These are phyloP conservation scores for Amphimallon solstitiale DNA, from an alignment of 2,888 invertebrate species.

Conservation along the genomic window DNA sequence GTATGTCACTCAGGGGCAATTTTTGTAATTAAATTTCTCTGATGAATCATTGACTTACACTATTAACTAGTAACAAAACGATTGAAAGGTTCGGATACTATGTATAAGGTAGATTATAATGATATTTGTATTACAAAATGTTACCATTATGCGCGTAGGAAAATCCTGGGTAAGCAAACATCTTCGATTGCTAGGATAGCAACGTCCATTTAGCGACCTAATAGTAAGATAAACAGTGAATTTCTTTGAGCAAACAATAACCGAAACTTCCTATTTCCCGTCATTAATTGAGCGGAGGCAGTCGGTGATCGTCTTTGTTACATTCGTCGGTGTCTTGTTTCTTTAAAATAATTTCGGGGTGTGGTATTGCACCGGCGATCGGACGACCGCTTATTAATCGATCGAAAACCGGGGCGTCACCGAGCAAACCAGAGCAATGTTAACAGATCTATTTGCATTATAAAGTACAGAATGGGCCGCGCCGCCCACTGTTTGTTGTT, in stretches of 20 bases:
- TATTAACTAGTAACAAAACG: too few species aligned
- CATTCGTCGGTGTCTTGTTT: conserved; percentile 12
- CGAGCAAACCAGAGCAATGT: conserved; percentile 46
- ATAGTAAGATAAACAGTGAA: conserved; percentile 26
- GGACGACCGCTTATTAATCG: conserved; percentile 25
- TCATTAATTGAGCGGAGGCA: background rate
- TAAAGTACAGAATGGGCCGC: conserved; percentile 52
- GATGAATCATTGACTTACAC: too few species aligned
- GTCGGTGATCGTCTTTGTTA: background rate
- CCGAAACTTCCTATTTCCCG: conserved; percentile 7
- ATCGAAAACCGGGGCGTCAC: conserved; percentile 14
- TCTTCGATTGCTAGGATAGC: background rate
- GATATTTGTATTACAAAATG: too few species aligned
- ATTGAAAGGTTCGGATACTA: too few species aligned
- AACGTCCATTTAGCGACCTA: conserved; percentile 18
- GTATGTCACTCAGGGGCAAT: too few species aligned
- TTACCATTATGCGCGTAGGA: too few species aligned
- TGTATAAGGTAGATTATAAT: too few species aligned
- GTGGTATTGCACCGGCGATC: conserved; percentile 4
- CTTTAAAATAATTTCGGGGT: conserved; percentile 7
- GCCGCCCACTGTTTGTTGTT: conserved; percentile 56
- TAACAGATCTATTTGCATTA: conserved; percentile 58
- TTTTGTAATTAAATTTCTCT: too few species aligned
- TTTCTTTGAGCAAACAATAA: conserved; percentile 8
- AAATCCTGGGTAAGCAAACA: too few species aligned